These are phyloP conservation scores for Hiodon tergisus DNA, from an alignment of 2,113 vertebrate genomes.

Conservation along the genomic window DNA sequence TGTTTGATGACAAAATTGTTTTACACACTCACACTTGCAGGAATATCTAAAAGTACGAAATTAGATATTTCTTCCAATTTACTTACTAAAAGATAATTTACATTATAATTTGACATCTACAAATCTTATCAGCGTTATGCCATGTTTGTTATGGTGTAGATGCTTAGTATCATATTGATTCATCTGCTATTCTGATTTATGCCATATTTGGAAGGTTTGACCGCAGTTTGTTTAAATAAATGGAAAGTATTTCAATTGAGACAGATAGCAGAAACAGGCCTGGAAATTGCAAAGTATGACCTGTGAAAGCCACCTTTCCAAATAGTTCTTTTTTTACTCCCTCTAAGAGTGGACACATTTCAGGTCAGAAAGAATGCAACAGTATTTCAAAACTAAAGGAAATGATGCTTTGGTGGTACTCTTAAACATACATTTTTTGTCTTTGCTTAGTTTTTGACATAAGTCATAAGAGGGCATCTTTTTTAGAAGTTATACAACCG, in stretches of 20 bases:
- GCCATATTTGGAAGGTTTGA: conserved; percentile 64
- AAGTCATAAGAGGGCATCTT: too few relatives aligned
- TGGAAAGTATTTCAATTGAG: conserved; percentile 68
- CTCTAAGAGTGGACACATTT: conserved; percentile 67
- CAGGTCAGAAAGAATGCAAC: conserved; percentile 70
- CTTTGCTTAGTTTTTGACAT: too few relatives aligned
- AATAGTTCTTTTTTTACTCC: conserved; percentile 70
- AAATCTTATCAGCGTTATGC: conserved; percentile 53
- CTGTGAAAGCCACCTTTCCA: conserved; percentile 75
- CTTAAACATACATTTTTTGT: too few relatives aligned
- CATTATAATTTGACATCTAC: conserved; percentile 49
- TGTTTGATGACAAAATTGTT: too few relatives aligned
- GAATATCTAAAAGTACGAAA: conserved; percentile 27
- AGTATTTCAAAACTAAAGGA: conserved; percentile 55
- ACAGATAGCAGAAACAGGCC: conserved; percentile 67
- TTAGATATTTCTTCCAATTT: conserved; percentile 36
- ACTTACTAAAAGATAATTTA: conserved; percentile 55
- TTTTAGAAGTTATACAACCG: too few relatives aligned
- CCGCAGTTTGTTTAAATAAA: conserved; percentile 75
- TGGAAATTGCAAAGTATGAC: conserved; percentile 69
- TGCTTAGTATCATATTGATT: conserved; percentile 67
- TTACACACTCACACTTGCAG: too few relatives aligned
- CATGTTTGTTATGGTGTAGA: conserved; percentile 48
- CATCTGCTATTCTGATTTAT: conserved; percentile 60
- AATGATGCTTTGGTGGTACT: conserved; percentile 45